phyloP scores from a whole-genome alignment of 2,888 invertebrate genomes.

The Apotomis turbidana region DNA sequence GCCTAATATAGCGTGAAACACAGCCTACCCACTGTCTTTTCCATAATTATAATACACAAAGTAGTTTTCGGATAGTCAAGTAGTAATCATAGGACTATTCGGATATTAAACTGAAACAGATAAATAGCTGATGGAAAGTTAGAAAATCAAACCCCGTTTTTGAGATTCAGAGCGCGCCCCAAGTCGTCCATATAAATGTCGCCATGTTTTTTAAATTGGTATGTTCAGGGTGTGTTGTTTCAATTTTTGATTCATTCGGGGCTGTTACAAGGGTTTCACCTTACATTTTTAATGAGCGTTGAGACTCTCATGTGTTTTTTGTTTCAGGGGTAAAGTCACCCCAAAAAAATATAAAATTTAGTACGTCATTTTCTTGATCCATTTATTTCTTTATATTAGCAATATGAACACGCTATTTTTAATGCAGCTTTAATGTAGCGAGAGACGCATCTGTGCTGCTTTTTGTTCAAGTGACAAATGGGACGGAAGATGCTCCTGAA shows the following conservation, averaged over 20 bases:
- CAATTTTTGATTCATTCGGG: conserved; percentile 35
- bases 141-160: conserved; percentile 32
- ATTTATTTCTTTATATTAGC: conserved; percentile 11
- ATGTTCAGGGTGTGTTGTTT: conserved; percentile 35
- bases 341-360: conserved; percentile 10
- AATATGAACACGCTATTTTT: conserved; percentile 1
- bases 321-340: conserved; percentile 3
- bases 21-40: no score
- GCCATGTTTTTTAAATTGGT: conserved; percentile 39
- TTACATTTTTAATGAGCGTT: conserved; percentile 38
- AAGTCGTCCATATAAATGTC: conserved; percentile 29
- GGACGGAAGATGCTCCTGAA: conserved; percentile 15
- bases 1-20: no score
- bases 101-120: background rate
- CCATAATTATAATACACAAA: no score
- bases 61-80: no score
- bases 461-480: conserved; percentile 23
- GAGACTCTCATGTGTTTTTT: conserved; percentile 28
- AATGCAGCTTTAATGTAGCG: background rate
- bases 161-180: conserved; percentile 27
- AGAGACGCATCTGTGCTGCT: conserved; percentile 14
- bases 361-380: background rate
- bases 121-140: conserved; percentile 11
- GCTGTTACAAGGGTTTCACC: conserved; percentile 12
- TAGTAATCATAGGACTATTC: background rate